A percentile compares a stretch with the other conserved stretches of the same genome.
Conservation (phyloP, 2,888 invertebrate genomes). For the Scrobipalpa atriplicella region DNA sequence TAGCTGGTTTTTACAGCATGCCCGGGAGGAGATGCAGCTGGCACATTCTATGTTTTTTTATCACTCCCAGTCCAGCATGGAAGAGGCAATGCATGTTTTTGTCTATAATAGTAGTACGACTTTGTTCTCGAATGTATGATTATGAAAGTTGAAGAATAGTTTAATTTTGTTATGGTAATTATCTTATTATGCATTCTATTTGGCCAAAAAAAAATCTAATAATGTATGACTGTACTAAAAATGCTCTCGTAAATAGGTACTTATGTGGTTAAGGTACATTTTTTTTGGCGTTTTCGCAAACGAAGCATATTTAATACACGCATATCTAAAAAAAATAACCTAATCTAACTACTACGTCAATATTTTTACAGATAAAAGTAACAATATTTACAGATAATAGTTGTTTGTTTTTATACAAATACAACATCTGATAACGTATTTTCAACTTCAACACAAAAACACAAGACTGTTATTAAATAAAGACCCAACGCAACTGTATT, state of each 20-base stretch:
- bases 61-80: too few species aligned
- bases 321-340: background rate
- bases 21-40: too few species aligned
- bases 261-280: too few species aligned
- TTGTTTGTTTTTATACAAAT: slow-evolving; percentile 1
- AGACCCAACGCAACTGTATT: background rate
- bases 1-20: too few species aligned
- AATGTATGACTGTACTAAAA: background rate
- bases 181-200: too few species aligned
- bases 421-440: background rate
- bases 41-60: too few species aligned
- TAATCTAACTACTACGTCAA: background rate
- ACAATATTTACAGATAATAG: background rate
- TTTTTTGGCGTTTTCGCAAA: background rate
- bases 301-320: background rate
- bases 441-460: background rate
- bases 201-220: too few species aligned
- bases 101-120: too few species aligned
- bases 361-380: background rate
- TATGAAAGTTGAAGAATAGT: too few species aligned
- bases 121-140: too few species aligned
- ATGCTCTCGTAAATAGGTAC: background rate
- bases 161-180: too few species aligned
- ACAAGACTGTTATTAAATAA: background rate
- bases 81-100: too few species aligned